Percentiles rank a stretch among this genome's conserved stretches.
Evolutionary conservation across 1,140 invertebrate species (phyloP).

Genomic region (Drosophila triauraria): DNA sequence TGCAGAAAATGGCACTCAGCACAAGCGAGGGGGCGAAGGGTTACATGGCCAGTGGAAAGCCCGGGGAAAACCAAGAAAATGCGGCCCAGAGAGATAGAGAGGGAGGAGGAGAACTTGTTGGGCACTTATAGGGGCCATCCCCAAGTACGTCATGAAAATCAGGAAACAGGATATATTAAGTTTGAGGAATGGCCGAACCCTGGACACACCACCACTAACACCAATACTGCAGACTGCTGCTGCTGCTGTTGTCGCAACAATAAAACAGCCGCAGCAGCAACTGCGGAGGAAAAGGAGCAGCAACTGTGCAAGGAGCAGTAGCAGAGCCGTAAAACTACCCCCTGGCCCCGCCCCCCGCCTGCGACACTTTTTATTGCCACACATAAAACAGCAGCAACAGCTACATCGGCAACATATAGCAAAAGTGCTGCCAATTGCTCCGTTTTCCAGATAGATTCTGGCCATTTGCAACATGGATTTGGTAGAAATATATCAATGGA

Average conservation of each 20-base stretch:
- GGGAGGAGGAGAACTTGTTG: conserved; percentile 12
- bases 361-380: conserved; percentile 78
- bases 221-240: conserved; percentile 21
- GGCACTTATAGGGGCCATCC: conserved; percentile 63
- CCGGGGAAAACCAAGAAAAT: conserved; percentile 64
- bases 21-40: conserved; percentile 37
- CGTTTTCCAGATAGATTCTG: conserved; percentile 11
- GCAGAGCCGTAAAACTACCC: conserved; percentile 66
- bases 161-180: conserved; percentile 83
- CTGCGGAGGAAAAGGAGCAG: conserved; percentile 2
- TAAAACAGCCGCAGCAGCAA: conserved; percentile 55
- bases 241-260: conserved; percentile 71
- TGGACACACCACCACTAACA: conserved; percentile 45
- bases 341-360: conserved; percentile 44
- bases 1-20: conserved; percentile 77
- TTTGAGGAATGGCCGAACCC: conserved; percentile 72
- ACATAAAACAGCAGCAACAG: conserved; percentile 71
- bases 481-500: background rate
- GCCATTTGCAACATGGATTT: background rate
- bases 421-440: conserved; percentile 20
- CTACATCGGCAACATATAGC: conserved; percentile 28
- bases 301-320: conserved; percentile 10
- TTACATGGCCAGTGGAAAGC: conserved; percentile 20
- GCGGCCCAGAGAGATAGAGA: conserved; percentile 38
- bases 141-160: conserved; percentile 81